phyloP scores from a whole-genome alignment of 2,888 invertebrate species.

The Agonopterix subpropinquella region DNA sequence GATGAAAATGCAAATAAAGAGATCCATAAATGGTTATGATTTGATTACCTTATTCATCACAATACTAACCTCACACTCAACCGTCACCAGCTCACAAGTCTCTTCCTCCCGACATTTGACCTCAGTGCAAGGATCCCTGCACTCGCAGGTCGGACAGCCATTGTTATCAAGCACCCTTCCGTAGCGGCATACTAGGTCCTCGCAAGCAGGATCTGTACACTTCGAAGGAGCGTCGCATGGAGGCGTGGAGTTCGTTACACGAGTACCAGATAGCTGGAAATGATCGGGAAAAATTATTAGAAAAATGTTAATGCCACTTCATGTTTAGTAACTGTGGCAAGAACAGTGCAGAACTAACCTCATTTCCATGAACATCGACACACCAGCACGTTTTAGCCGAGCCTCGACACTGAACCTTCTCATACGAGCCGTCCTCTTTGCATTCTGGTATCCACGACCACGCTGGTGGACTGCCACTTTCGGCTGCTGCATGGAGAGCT shows the following conservation, averaged over 20 bases:
- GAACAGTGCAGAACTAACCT: slow-evolving; percentile 51
- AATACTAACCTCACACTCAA: slow-evolving; percentile 58
- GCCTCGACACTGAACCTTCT: slow-evolving; percentile 82
- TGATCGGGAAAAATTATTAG: neutral
- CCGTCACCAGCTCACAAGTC: slow-evolving; percentile 57
- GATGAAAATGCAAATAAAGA: neutral
- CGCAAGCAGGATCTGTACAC: slow-evolving; percentile 49
- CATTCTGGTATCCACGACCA: slow-evolving; percentile 86
- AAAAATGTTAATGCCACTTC: neutral
- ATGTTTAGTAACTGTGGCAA: neutral
- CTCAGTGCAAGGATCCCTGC: slow-evolving; percentile 85
- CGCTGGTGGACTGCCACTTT: slow-evolving; percentile 82
- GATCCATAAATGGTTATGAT: neutral
- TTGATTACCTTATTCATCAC: neutral
- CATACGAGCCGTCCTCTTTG: slow-evolving; percentile 80
- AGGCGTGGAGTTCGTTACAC: slow-evolving; percentile 76
- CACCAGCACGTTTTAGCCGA: slow-evolving; percentile 86
- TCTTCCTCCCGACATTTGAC: slow-evolving; percentile 81
- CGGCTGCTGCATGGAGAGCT: slow-evolving; percentile 62
- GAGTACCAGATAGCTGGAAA: slow-evolving; percentile 76
- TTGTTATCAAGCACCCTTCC: slow-evolving; percentile 55
- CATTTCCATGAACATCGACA: slow-evolving; percentile 83
- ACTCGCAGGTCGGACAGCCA: slow-evolving; percentile 85
- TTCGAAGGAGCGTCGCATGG: slow-evolving; percentile 43
- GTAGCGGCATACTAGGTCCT: slow-evolving; percentile 45